Conservation (phyloP, 2,888 invertebrate species). For the Nephrotoma flavescens region DNA sequence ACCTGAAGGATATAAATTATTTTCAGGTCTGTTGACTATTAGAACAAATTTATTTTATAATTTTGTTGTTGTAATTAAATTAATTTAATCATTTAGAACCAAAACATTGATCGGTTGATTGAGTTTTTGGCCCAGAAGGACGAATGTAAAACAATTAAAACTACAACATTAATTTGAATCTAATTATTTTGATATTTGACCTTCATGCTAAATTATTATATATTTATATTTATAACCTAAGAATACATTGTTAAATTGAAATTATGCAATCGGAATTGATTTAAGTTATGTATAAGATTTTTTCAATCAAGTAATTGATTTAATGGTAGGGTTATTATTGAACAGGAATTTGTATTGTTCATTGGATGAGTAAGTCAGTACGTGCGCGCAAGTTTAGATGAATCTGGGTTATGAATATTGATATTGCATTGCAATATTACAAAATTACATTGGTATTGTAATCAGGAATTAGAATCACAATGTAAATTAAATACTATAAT, state of each 20-base stretch:
- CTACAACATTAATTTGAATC: not conserved
- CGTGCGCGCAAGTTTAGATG: not conserved
- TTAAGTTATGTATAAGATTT: not conserved
- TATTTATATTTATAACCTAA: too few relatives aligned
- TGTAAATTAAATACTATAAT: not conserved
- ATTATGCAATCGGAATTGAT: not conserved
- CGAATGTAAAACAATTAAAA: not conserved
- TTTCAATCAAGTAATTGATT: not conserved
- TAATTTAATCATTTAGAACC: not conserved
- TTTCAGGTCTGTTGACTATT: not conserved
- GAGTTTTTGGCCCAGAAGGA: not conserved
- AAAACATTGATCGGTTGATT: not conserved
- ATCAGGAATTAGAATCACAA: not conserved
- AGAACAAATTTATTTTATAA: not conserved
- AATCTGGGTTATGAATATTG: not conserved
- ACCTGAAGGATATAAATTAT: not conserved
- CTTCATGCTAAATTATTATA: not conserved
- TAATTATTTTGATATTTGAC: not conserved
- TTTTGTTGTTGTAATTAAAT: not conserved
- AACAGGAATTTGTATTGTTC: not conserved
- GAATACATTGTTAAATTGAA: not conserved
- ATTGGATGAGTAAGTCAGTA: not conserved
- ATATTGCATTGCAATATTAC: not conserved
- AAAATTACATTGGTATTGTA: too few relatives aligned
- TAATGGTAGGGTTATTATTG: not conserved